phyloP scores from a whole-genome alignment of 2,113 vertebrate species.

The Ondatra zibethicus region DNA sequence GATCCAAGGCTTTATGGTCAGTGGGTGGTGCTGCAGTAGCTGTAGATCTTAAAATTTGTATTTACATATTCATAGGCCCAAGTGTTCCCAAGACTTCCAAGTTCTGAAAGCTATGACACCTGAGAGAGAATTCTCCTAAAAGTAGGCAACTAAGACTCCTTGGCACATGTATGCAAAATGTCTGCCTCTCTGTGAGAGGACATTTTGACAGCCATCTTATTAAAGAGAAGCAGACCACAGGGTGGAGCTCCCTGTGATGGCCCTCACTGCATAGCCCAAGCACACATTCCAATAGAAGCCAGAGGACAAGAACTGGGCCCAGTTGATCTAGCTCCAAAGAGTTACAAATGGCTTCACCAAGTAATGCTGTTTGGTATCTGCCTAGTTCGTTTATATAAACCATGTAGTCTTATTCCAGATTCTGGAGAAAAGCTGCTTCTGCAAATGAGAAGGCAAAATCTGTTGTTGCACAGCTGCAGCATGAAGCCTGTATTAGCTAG shows the following conservation, averaged over 20 bases:
- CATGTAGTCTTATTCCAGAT: neutral
- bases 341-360: neutral
- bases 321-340: neutral
- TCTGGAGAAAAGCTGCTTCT: neutral
- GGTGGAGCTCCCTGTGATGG: neutral
- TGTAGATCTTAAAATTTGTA: neutral
- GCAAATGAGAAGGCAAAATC: neutral
- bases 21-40: neutral
- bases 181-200: neutral
- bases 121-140: neutral
- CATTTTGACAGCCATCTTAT: neutral
- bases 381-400: neutral
- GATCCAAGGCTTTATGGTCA: too few species aligned
- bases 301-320: neutral
- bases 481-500: neutral
- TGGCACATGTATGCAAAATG: neutral
- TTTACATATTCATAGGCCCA: neutral
- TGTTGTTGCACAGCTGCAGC: neutral
- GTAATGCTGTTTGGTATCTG: neutral
- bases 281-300: neutral
- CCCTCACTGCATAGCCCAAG: neutral
- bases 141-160: neutral
- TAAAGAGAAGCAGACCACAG: neutral
- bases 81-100: neutral
- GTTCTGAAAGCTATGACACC: neutral